Evolutionary conservation across 2,888 invertebrate species (phyloP).

Genomic region (Chorisops tibialis): DNA sequence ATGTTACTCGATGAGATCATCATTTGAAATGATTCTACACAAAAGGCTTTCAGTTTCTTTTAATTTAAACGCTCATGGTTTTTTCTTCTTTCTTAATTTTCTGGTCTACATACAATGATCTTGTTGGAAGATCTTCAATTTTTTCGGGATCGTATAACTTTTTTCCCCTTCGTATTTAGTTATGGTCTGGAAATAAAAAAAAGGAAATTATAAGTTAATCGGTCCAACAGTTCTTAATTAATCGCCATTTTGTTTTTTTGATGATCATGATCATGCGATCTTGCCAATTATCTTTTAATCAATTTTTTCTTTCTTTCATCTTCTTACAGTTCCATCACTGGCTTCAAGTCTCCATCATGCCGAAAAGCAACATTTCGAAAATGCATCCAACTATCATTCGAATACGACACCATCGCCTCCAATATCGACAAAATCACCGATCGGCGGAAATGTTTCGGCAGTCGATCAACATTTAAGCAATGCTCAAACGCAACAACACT

Average conservation of each 20-base stretch:
- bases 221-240: not conserved
- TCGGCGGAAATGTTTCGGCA: conserved; percentile 14
- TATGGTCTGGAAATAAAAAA: too few species aligned
- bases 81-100: not conserved
- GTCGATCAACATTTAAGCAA: not conserved
- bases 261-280: too few species aligned
- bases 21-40: conserved; percentile 1
- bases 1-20: conserved; percentile 26
- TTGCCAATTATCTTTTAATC: too few species aligned
- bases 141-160: not conserved
- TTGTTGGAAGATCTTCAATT: not conserved
- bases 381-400: conserved; percentile 31
- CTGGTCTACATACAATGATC: not conserved
- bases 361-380: conserved; percentile 46
- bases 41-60: not conserved
- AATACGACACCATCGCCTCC: conserved; percentile 33
- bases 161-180: too few species aligned
- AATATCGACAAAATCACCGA: conserved; percentile 31
- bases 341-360: conserved; percentile 50
- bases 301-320: conserved; percentile 8
- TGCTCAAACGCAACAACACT: conserved; percentile 12
- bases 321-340: conserved; percentile 49
- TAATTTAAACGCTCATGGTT: not conserved
- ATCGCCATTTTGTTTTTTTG: not conserved
- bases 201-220: too few species aligned